Conservation (phyloP, 2,113 vertebrate species). For the Gallinago media region DNA sequence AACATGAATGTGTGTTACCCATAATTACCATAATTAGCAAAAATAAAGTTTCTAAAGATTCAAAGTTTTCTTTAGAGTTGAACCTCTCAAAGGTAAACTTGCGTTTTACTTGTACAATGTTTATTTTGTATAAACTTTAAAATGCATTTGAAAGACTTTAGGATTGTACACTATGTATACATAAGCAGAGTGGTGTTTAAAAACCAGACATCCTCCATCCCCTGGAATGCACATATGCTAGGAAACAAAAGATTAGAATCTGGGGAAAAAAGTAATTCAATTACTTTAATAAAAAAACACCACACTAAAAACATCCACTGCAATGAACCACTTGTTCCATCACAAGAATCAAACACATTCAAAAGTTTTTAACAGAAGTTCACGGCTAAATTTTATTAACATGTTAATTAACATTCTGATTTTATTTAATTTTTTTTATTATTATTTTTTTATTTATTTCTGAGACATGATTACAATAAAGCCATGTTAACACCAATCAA, state of each 20-base stretch:
- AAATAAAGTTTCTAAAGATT: neutral
- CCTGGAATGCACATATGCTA: neutral
- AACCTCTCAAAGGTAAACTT: neutral
- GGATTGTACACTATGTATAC: neutral
- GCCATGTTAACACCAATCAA: neutral
- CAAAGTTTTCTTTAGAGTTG: neutral
- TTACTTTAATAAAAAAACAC: neutral
- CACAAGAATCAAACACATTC: neutral
- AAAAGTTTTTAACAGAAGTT: neutral
- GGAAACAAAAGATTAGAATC: neutral
- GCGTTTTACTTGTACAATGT: neutral
- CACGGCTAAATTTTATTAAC: neutral
- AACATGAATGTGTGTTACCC: fast-evolving
- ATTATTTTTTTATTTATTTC: neutral
- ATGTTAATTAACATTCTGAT: too few relatives aligned
- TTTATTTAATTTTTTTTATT: too few relatives aligned
- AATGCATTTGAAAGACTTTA: neutral
- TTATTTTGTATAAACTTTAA: neutral
- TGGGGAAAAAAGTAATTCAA: neutral
- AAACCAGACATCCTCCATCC: neutral
- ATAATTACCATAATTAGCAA: neutral
- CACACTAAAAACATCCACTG: neutral
- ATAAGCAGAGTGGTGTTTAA: neutral
- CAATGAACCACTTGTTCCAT: neutral
- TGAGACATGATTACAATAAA: neutral